A percentile compares a stretch with the other conserved stretches of the same genome.
Evolutionary conservation across 2,797 vertebrate genomes (phyloP).

Genomic region (Jordanella pulchra): DNA sequence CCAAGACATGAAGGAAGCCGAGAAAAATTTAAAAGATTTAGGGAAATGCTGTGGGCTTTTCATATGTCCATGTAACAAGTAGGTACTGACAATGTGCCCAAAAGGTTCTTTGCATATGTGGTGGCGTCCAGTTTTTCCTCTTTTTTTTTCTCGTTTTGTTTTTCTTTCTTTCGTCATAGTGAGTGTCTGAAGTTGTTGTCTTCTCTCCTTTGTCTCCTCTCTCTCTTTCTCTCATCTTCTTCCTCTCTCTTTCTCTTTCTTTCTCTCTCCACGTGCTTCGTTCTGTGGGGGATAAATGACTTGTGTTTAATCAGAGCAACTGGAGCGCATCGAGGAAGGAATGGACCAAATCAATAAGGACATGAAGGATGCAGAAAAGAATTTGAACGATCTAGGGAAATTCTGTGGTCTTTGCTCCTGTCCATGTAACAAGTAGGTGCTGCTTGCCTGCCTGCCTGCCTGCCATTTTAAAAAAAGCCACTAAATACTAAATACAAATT

Average conservation of each 20-base stretch:
- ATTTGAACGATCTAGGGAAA: constrained; percentile 99
- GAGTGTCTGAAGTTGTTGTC: constrained; percentile 99
- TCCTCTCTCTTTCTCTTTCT: constrained; percentile 67
- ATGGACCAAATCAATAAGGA: constrained; percentile 99
- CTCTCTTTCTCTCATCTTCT: constrained; percentile 58
- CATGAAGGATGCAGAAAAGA: constrained; percentile 99
- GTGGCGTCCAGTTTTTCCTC: constrained; percentile 91
- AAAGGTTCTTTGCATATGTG: constrained; percentile 91
- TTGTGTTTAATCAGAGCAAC: constrained; percentile 99
- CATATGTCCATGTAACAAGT: constrained; percentile 99
- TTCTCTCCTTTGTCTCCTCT: constrained; percentile 83
- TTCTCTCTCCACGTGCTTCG: constrained; percentile 94
- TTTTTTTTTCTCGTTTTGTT: constrained; percentile 84
- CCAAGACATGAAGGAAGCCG: constrained; percentile 99
- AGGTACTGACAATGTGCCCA: constrained; percentile 94
- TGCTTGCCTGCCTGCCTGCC: constrained; percentile 95
- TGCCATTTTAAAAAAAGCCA: constrained; percentile 69
- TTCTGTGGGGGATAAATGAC: constrained; percentile 99
- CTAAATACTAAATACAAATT: constrained; percentile 40
- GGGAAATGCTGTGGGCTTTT: constrained; percentile 99
- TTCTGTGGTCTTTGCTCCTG: constrained; percentile 99
- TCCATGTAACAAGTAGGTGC: constrained; percentile 99
- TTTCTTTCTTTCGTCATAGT: constrained; percentile 92
- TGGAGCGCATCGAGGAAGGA: constrained; percentile 99
- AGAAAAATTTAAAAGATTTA: constrained; percentile 99